phyloP scores from a whole-genome alignment of 2,888 invertebrate genomes.

The Sphaerolaimus hirsutus region DNA sequence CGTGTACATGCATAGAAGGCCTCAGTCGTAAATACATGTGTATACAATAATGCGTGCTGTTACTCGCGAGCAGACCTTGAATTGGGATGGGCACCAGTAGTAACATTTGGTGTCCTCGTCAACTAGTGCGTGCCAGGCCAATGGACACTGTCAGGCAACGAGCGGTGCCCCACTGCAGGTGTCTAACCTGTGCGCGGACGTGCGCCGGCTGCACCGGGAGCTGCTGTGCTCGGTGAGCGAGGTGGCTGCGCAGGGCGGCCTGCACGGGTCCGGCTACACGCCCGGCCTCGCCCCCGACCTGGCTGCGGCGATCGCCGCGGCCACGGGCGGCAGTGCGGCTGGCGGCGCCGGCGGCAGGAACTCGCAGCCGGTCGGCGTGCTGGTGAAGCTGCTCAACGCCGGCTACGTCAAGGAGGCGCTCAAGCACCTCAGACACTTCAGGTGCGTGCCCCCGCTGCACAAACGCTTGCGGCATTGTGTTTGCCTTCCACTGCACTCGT shows the following conservation, averaged over 20 bases:
- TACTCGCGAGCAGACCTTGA: too few species aligned
- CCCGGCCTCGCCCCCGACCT: not conserved
- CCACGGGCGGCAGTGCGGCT: not conserved
- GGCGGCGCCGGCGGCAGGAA: conserved; percentile 1
- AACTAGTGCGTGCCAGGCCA: too few species aligned
- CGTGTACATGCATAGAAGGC: too few species aligned
- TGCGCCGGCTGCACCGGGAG: conserved; percentile 20
- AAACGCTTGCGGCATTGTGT: too few species aligned
- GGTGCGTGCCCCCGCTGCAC: not conserved
- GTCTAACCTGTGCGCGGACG: conserved; percentile 9
- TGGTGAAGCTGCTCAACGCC: conserved; percentile 1
- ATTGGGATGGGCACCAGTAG: too few species aligned
- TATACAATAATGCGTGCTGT: too few species aligned
- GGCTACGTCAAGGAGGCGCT: conserved; percentile 1
- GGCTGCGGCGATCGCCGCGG: not conserved
- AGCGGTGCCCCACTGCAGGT: too few species aligned
- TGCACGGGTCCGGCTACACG: not conserved
- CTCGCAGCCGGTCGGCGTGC: not conserved
- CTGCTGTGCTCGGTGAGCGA: conserved; percentile 15
- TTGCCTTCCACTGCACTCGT: too few species aligned
- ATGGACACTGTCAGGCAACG: too few species aligned
- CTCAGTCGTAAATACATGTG: too few species aligned
- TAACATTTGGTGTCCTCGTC: too few species aligned
- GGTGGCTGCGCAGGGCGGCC: conserved; percentile 5
- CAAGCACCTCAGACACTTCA: not conserved